Evolutionary conservation across 1,140 invertebrate species (phyloP).

Genomic region (Bombus pascuorum): DNA sequence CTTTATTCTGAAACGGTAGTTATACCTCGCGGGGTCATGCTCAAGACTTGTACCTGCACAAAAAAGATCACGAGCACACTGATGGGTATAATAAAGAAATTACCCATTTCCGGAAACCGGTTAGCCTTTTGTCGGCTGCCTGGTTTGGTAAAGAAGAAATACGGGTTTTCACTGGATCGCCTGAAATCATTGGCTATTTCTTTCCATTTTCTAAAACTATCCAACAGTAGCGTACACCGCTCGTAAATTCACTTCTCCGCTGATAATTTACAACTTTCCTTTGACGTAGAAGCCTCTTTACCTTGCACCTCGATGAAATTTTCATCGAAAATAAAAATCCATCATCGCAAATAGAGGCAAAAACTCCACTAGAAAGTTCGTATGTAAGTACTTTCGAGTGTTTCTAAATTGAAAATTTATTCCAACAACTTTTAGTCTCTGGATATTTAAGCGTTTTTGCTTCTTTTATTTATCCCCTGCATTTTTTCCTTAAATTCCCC

Average conservation of each 20-base stretch:
- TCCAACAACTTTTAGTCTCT: neutral
- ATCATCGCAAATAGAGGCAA: neutral
- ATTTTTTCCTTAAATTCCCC: too few relatives aligned
- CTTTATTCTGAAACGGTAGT: conserved; percentile 7
- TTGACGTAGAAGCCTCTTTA: neutral
- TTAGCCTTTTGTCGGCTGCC: conserved; percentile 58
- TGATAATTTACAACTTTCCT: conserved; percentile 23
- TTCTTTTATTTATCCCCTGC: too few relatives aligned
- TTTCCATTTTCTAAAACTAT: conserved; percentile 7
- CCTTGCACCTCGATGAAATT: conserved; percentile 1
- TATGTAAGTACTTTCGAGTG: neutral
- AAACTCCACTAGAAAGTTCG: neutral
- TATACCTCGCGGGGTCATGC: neutral
- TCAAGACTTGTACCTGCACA: neutral
- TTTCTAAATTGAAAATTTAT: conserved; percentile 1
- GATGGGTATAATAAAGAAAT: conserved; percentile 50
- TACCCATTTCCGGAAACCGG: conserved; percentile 70
- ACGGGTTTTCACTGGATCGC: conserved; percentile 46
- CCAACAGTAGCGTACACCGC: neutral
- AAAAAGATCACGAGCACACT: conserved; percentile 10
- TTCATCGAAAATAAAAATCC: conserved; percentile 23
- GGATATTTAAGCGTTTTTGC: neutral
- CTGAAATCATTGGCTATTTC: conserved; percentile 12
- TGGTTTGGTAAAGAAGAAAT: neutral
- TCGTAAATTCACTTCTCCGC: neutral